These are phyloP conservation scores for Idaea straminata DNA, from an alignment of 2,888 invertebrate genomes.

Conservation along the genomic window DNA sequence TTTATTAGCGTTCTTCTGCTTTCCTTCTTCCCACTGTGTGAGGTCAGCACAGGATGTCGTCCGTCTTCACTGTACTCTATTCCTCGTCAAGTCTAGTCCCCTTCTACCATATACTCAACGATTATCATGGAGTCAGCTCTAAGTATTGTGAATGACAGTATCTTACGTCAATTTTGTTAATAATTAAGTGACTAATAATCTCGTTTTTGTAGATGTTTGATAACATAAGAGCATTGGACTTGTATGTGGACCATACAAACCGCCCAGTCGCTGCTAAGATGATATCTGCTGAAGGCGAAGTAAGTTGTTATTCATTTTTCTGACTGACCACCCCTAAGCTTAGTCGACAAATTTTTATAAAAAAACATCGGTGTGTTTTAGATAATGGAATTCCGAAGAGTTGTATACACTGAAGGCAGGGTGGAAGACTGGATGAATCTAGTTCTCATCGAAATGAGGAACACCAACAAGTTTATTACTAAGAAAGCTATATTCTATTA, in stretches of 20 bases:
- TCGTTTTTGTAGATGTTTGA: conserved; percentile 88
- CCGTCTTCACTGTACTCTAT: too few species aligned
- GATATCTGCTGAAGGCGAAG: conserved; percentile 93
- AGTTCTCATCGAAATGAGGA: conserved; percentile 91
- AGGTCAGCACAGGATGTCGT: too few species aligned
- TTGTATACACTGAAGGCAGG: conserved; percentile 87
- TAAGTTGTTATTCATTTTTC: conserved; percentile 34
- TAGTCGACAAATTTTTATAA: too few species aligned
- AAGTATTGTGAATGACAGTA: too few species aligned
- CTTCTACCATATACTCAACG: too few species aligned
- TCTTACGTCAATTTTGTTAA: too few species aligned
- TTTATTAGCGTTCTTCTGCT: too few species aligned
- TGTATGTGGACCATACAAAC: conserved; percentile 84
- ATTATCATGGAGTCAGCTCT: too few species aligned
- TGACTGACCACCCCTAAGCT: too few species aligned
- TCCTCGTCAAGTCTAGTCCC: too few species aligned
- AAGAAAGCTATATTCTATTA: conserved; percentile 94
- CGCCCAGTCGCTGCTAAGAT: conserved; percentile 87
- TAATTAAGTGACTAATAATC: background rate
- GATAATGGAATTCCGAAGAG: conserved; percentile 88
- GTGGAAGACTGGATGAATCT: conserved; percentile 97
- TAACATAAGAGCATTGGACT: conserved; percentile 88
- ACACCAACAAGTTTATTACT: conserved; percentile 89
- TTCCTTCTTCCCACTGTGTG: too few species aligned
- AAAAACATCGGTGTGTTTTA: conserved; percentile 21